Evolutionary conservation across 1,140 invertebrate genomes (phyloP), one percentile per base, ranked within the genome.

Genomic region (Neodiprion pinetum): DNA sequence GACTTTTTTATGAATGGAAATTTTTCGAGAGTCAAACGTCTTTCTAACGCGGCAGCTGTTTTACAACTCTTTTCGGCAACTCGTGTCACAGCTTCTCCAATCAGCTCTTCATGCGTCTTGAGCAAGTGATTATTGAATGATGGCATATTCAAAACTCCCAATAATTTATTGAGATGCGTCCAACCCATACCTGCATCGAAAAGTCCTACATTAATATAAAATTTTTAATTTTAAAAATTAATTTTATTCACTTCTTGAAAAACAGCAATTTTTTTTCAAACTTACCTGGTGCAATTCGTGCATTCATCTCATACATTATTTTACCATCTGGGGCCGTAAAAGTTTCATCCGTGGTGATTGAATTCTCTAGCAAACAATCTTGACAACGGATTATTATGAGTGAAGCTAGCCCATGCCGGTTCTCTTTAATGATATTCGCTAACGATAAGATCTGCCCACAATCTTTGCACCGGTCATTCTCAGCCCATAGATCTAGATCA

Each of bases 171-270:
- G n/a, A 61, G 53, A 61, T 61, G 53, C n/a, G 10, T 61, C 53
- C 53, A 61, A 61, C n/a, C 53, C 53, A 61, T 61, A 61, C 53
- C 53, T 11, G 53, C 53, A 61, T 61, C 53, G 1, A 61, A 11
- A 61, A 61, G 53, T 61, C 53, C 53, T 61, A n/a, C 10, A 61
- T 11, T 61, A 61, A 61, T 61, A 61, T 61, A 61, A 61, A 61
- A 61, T 61, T 61, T 61, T 61, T 61, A 61, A 61, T 61, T 61
- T 61, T 61, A 61, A n/a, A 61, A 61, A 61, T 61, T 61, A n/a
- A 61, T 61, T 61, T 61, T n/a, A 61, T 61, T 61, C 53, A 61
- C 53, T 61, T 61, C 53, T 61, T 61, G 53, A 61, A 10, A 61
- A 61, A 61, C 10, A 61, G 10, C 10, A 61, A 61, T 10, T 61